These are phyloP conservation scores for Herpailurus yagouaroundi DNA, from an alignment of 2,113 vertebrate species.

Conservation along the genomic window DNA sequence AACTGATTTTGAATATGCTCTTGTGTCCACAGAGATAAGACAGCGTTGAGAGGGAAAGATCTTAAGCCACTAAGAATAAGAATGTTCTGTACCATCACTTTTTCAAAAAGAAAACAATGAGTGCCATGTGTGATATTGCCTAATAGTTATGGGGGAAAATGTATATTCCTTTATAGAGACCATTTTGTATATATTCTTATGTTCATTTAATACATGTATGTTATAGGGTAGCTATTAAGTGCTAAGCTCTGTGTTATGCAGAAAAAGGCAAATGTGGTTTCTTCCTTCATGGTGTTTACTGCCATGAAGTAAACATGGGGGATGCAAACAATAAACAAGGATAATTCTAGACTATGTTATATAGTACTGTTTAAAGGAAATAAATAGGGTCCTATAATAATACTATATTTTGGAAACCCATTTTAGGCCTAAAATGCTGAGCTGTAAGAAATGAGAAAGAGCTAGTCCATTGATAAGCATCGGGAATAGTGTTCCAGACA, in stretches of 20 bases:
- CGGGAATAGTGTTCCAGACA: background rate
- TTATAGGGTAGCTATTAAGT: background rate
- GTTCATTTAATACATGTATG: background rate
- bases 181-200: background rate
- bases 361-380: background rate
- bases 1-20: slow-evolving; percentile 51
- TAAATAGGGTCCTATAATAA: background rate
- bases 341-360: background rate
- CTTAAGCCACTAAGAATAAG: background rate
- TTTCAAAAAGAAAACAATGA: background rate
- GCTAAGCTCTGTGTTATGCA: background rate
- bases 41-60: slow-evolving; percentile 37
- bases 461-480: background rate
- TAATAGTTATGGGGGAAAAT: background rate
- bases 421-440: slow-evolving; percentile 11
- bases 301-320: background rate
- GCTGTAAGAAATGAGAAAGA: background rate
- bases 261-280: background rate
- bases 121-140: background rate
- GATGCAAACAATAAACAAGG: background rate
- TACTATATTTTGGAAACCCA: background rate
- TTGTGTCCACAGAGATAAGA: slow-evolving; percentile 14
- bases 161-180: background rate
- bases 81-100: background rate
- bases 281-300: background rate